A percentile compares a stretch with the other conserved stretches of the same genome.
phyloP scores from a whole-genome alignment of 2,888 invertebrate species.

The Ormyrus nitidulus region DNA sequence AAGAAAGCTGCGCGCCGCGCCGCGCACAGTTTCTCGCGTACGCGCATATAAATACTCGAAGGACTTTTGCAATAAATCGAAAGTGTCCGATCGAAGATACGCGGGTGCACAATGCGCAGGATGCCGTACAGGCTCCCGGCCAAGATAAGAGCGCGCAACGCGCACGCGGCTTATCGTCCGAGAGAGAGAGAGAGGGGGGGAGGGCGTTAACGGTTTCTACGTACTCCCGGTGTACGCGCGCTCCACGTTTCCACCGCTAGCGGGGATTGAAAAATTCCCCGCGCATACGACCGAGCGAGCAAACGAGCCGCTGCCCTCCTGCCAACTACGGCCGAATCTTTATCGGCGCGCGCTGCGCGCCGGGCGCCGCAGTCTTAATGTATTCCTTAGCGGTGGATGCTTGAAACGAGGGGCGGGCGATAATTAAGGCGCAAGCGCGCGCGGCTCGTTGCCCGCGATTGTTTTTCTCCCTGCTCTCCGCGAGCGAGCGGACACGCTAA shows the following conservation, averaged over 20 bases:
- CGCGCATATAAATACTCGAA: not conserved
- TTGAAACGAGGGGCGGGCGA: no score
- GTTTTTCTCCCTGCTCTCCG: no score
- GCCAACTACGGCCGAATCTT: no score
- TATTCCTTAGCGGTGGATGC: no score
- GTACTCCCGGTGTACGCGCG: not conserved
- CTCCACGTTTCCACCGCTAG: not conserved
- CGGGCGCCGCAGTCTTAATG: no score
- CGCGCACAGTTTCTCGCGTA: not conserved
- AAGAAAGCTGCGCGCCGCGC: not conserved
- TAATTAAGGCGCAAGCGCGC: no score
- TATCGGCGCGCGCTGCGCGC: no score
- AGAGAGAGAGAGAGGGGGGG: not conserved
- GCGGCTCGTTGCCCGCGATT: no score
- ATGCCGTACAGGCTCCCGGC: not conserved
- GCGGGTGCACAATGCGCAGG: constrained; percentile 20
- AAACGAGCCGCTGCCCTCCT: no score
- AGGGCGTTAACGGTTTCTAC: constrained; percentile 30
- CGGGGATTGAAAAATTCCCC: not conserved
- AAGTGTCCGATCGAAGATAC: constrained; percentile 65
- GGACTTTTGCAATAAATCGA: constrained; percentile 68
- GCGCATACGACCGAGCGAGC: no score
- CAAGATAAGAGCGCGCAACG: constrained; percentile 1
- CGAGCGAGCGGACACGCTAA: no score
- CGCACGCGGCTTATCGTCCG: constrained; percentile 13